phyloP scores from a whole-genome alignment of 2,888 invertebrate genomes.

The Drosophila mercatorum region DNA sequence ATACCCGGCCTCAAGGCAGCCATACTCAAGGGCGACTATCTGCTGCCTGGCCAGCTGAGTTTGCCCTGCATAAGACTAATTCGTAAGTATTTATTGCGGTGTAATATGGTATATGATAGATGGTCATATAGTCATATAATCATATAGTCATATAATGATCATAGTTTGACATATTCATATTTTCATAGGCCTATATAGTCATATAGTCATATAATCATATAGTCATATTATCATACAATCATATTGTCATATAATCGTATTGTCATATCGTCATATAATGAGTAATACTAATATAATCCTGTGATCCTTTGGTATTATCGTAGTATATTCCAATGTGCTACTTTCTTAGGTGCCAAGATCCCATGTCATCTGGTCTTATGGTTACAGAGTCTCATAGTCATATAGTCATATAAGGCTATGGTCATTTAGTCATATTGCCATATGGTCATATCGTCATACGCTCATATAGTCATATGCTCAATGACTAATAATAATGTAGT shows the following conservation, averaged over 20 bases:
- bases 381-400: neutral
- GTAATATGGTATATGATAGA: neutral
- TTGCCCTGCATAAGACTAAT: constrained; percentile 86
- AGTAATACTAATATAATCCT: too few relatives aligned
- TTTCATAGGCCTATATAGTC: too few relatives aligned
- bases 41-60: constrained; percentile 86
- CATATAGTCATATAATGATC: neutral
- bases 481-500: too few relatives aligned
- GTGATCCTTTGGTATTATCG: too few relatives aligned
- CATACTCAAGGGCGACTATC: constrained; percentile 88
- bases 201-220: too few relatives aligned
- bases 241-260: too few relatives aligned
- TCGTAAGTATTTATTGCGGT: constrained; percentile 78
- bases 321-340: too few relatives aligned
- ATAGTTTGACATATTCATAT: too few relatives aligned
- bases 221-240: too few relatives aligned
- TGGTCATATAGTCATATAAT: neutral
- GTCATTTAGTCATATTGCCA: too few relatives aligned
- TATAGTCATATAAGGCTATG: neutral
- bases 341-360: too few relatives aligned
- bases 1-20: constrained; percentile 89
- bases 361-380: neutral
- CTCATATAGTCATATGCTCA: neutral
- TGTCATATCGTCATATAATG: too few relatives aligned
- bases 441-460: neutral